A percentile compares a stretch with the other conserved stretches of the same genome.
Conservation (phyloP, 2,888 invertebrate genomes). For the Chaetogeoica ovagalla region DNA sequence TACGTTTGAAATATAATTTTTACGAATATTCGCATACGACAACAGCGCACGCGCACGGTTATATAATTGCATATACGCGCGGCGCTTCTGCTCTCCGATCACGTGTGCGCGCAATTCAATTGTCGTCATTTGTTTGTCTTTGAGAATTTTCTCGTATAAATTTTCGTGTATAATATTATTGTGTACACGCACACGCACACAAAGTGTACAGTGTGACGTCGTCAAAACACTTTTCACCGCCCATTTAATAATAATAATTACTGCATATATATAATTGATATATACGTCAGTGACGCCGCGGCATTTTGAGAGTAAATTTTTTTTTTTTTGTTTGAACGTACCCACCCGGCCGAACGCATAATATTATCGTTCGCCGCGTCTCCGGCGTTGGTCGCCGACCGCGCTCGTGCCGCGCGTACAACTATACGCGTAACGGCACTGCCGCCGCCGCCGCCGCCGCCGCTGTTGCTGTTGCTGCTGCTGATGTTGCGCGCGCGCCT, state of each 20-base stretch:
- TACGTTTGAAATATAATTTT: no score
- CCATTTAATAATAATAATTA: not conserved
- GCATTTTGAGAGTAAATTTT: constrained; percentile 20
- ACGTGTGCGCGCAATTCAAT: constrained; percentile 40
- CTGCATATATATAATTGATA: not conserved
- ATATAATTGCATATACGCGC: constrained; percentile 18
- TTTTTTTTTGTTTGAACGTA: not conserved
- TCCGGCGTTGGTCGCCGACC: not conserved
- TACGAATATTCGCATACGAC: not conserved
- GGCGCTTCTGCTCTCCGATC: constrained; percentile 19
- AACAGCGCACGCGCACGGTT: not conserved
- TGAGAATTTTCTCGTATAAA: constrained; percentile 31
- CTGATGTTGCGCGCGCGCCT: no score
- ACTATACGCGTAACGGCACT: no score
- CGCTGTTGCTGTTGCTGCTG: no score
- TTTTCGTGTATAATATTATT: constrained; percentile 16
- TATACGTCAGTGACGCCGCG: not conserved
- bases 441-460: no score
- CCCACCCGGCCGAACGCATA: not conserved
- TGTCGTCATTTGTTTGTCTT: constrained; percentile 51
- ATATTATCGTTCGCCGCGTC: not conserved
- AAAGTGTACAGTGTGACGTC: constrained; percentile 29
- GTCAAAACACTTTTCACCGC: not conserved
- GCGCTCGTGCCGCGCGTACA: no score
- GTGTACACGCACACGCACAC: not conserved